A percentile compares a stretch with the other conserved stretches of the same genome.
Evolutionary conservation across 2,888 invertebrate genomes (phyloP).

Genomic region (Acleris emargana): DNA sequence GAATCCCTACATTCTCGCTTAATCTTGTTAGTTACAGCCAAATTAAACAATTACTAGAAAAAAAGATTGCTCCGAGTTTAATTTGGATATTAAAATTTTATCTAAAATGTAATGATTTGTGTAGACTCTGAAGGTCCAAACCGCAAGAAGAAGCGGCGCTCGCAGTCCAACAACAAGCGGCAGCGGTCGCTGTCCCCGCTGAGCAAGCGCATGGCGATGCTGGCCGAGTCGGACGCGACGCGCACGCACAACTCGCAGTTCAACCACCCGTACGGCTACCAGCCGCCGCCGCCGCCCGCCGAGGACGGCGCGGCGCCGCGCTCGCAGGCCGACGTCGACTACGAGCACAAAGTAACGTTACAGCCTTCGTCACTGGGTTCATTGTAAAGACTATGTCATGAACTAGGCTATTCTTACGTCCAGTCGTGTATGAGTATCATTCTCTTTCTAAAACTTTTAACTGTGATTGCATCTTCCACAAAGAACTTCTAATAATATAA

Average conservation of each 20-base stretch:
- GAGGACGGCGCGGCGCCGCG: constrained; percentile 69
- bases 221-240: constrained; percentile 81
- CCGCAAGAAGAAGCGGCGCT: constrained; percentile 84
- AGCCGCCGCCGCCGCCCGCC: constrained; percentile 82
- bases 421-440: too few species aligned
- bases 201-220: constrained; percentile 92
- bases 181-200: constrained; percentile 91
- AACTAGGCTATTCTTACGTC: too few species aligned
- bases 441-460: too few species aligned
- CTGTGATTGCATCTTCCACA: too few species aligned
- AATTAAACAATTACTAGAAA: too few species aligned
- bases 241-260: constrained; percentile 86
- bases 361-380: too few species aligned
- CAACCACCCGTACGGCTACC: constrained; percentile 86
- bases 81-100: constrained; percentile 16
- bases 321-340: constrained; percentile 83
- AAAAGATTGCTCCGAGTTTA: background rate
- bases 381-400: too few species aligned
- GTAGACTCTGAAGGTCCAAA: constrained; percentile 80
- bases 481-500: too few species aligned
- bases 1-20: constrained; percentile 17
- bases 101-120: constrained; percentile 25
- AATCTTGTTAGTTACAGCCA: too few species aligned
- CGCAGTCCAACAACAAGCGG: constrained; percentile 83
- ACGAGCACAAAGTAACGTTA: constrained; percentile 83